These are phyloP conservation scores for Lasiurus cinereus DNA, from an alignment of 2,113 vertebrate species.

Conservation along the genomic window DNA sequence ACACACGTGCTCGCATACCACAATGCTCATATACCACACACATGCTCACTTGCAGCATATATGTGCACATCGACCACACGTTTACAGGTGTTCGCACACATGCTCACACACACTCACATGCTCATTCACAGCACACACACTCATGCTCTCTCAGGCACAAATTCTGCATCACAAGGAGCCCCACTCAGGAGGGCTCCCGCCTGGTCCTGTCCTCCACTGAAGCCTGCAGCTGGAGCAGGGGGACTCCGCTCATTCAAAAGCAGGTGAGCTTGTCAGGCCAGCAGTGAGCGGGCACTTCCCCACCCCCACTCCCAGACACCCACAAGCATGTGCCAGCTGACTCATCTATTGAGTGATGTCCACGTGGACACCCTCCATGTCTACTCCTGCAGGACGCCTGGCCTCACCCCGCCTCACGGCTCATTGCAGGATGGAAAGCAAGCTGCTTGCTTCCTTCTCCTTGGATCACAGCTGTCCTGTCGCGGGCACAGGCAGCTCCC, in stretches of 20 bases:
- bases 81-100: background rate
- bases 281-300: background rate
- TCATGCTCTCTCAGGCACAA: background rate
- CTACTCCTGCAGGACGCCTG: background rate
- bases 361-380: accelerated
- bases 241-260: background rate
- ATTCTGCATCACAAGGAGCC: background rate
- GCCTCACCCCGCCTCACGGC: background rate
- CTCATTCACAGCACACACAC: background rate
- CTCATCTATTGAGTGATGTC: background rate
- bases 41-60: no score
- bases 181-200: background rate
- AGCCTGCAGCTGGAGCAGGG: no score
- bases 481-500: accelerated
- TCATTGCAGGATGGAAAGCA: background rate
- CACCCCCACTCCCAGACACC: background rate
- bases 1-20: accelerated
- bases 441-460: background rate
- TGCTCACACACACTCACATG: background rate
- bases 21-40: no score
- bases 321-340: background rate
- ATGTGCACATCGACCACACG: background rate
- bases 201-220: background rate
- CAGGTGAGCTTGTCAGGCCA: background rate
- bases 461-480: accelerated